A percentile compares a stretch with the other conserved stretches of the same genome.
Conservation (phyloP, 2,797 vertebrate species). For the Pelochelys cantorii region DNA sequence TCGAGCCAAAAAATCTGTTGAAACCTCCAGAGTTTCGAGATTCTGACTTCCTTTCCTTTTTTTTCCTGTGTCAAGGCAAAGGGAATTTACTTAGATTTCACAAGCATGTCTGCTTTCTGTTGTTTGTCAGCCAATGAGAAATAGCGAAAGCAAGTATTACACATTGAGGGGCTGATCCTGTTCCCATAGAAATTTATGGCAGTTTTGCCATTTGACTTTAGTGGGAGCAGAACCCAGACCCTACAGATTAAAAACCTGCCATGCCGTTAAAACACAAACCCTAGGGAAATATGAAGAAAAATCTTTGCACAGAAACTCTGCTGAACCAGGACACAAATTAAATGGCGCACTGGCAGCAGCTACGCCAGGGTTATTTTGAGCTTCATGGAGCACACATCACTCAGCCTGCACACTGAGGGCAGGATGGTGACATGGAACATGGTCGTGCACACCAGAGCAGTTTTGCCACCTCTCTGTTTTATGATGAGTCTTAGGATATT, state of each 20-base stretch:
- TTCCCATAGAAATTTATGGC: conserved; percentile 13
- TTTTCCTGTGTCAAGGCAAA: conserved; percentile 35
- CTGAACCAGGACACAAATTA: not conserved
- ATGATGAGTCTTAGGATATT: not conserved
- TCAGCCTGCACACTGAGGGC: not conserved
- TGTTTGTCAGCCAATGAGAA: conserved; percentile 63
- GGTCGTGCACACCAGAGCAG: not conserved
- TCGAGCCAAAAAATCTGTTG: not conserved
- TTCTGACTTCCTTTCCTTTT: not conserved
- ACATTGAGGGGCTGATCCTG: conserved; percentile 38
- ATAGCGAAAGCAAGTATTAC: conserved; percentile 48
- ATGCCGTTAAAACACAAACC: not conserved
- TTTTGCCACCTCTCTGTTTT: not conserved
- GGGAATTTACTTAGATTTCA: conserved; percentile 52
- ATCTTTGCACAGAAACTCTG: not conserved
- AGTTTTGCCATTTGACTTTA: conserved; percentile 50
- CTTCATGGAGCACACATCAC: not conserved
- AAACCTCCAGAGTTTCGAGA: not conserved
- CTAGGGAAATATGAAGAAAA: not conserved
- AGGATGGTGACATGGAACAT: not conserved
- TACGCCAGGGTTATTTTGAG: not conserved
- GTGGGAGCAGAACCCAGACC: conserved; percentile 28
- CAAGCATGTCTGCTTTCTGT: conserved; percentile 56
- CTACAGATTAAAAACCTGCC: not conserved
- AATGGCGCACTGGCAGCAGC: not conserved